phyloP scores from a whole-genome alignment of 2,888 invertebrate genomes.

The Encarsia formosa region DNA sequence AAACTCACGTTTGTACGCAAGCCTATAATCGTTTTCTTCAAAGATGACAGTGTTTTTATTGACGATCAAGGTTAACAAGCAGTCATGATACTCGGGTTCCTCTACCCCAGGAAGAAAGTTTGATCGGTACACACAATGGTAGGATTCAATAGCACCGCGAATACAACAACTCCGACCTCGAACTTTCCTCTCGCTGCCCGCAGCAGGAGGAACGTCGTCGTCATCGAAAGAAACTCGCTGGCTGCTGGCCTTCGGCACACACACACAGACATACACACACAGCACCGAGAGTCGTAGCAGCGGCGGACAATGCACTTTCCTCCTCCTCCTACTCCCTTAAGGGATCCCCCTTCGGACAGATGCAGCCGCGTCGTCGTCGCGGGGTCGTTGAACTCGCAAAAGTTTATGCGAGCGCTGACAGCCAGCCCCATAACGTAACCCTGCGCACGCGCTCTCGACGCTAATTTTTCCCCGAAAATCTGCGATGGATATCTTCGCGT shows the following conservation, averaged over 20 bases:
- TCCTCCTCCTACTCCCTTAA: slow-evolving; percentile 4
- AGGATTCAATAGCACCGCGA: background rate
- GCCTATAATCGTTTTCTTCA: too few relatives aligned
- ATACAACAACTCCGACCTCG: background rate
- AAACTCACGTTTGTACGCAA: too few relatives aligned
- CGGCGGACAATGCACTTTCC: slow-evolving; percentile 20
- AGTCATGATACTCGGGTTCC: too few relatives aligned
- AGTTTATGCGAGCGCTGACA: slow-evolving; percentile 9
- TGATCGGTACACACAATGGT: background rate
- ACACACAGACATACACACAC: background rate
- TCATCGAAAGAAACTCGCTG: too few relatives aligned
- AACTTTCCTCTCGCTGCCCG: background rate
- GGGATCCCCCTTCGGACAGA: slow-evolving; percentile 20
- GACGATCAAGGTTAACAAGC: too few relatives aligned
- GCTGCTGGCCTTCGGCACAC: background rate
- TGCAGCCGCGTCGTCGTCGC: slow-evolving; percentile 5
- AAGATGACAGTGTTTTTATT: too few relatives aligned
- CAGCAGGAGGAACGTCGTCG: background rate
- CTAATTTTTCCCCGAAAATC: too few relatives aligned
- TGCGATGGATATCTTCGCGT: too few relatives aligned
- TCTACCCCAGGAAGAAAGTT: too few relatives aligned
- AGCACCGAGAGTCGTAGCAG: background rate
- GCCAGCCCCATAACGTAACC: background rate
- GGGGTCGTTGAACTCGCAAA: slow-evolving; percentile 20
- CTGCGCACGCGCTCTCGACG: background rate